Conservation (phyloP, 2,888 invertebrate genomes). For the Serrognathus titanus region DNA sequence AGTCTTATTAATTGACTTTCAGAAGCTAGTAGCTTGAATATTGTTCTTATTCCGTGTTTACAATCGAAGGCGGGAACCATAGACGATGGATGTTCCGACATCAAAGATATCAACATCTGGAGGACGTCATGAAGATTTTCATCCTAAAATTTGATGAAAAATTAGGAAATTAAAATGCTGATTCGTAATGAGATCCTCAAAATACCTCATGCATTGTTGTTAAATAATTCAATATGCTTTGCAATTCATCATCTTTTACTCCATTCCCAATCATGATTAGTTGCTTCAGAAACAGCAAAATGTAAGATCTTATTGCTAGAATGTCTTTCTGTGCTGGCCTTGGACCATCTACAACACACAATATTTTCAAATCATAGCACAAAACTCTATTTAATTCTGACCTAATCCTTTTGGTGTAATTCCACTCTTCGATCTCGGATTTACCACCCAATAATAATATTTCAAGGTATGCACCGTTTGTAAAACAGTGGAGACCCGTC, state of each 20-base stretch:
- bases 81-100: slow-evolving; percentile 98
- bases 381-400: slow-evolving; percentile 51
- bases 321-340: slow-evolving; percentile 93
- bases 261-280: slow-evolving; percentile 95
- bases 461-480: slow-evolving; percentile 98
- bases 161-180: neutral
- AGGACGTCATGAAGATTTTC: slow-evolving; percentile 98
- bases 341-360: slow-evolving; percentile 73
- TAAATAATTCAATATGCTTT: slow-evolving; percentile 96
- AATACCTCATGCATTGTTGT: slow-evolving; percentile 94
- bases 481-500: slow-evolving; percentile 93
- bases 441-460: slow-evolving; percentile 98
- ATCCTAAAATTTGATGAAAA: slow-evolving; percentile 59
- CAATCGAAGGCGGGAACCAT: slow-evolving; percentile 99
- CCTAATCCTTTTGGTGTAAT: slow-evolving; percentile 93
- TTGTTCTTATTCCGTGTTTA: slow-evolving; percentile 93
- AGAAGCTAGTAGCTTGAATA: slow-evolving; percentile 94
- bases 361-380: neutral
- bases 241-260: slow-evolving; percentile 97
- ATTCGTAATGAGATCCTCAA: neutral
- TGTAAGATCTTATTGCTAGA: slow-evolving; percentile 89
- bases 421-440: slow-evolving; percentile 92
- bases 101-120: slow-evolving; percentile 92
- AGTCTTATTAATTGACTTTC: slow-evolving; percentile 94
- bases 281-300: slow-evolving; percentile 92